These are phyloP conservation scores for Allolobophora icterica DNA, from an alignment of 2,888 invertebrate species.

Conservation along the genomic window DNA sequence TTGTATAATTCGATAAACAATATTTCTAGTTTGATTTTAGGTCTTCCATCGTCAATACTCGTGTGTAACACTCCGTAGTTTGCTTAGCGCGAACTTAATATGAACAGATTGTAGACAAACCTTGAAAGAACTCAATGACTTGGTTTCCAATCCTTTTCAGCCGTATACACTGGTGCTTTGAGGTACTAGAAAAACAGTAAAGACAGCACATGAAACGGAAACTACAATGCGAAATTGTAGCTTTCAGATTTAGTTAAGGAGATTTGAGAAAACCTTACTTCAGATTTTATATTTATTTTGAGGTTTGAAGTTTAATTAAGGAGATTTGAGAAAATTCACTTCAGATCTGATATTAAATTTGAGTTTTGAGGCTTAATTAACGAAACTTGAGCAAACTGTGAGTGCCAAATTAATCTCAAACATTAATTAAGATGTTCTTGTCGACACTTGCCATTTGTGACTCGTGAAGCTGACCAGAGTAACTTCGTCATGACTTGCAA, in stretches of 20 bases:
- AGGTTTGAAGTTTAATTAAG: not conserved
- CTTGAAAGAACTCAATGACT: conserved; percentile 9
- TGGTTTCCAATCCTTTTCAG: not conserved
- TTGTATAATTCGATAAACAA: not conserved
- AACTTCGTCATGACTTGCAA: conserved; percentile 18
- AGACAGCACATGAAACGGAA: not conserved
- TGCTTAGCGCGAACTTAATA: not conserved
- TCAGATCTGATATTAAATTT: not conserved
- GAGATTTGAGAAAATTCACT: not conserved
- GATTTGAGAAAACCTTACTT: no score
- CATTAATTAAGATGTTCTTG: not conserved
- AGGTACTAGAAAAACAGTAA: not conserved
- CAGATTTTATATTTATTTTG: no score
- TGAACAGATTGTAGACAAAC: not conserved
- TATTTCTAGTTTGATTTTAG: not conserved
- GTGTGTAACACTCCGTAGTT: not conserved
- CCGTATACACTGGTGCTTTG: not conserved
- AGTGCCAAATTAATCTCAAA: not conserved
- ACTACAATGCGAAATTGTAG: not conserved
- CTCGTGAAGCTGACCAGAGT: conserved; percentile 20
- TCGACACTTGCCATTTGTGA: conserved; percentile 27
- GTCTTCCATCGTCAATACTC: not conserved
- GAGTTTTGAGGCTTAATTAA: not conserved
- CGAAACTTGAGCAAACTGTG: not conserved
- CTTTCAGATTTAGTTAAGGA: no score